Conservation (phyloP, 2,113 vertebrate genomes). For the Lasiurus borealis region DNA sequence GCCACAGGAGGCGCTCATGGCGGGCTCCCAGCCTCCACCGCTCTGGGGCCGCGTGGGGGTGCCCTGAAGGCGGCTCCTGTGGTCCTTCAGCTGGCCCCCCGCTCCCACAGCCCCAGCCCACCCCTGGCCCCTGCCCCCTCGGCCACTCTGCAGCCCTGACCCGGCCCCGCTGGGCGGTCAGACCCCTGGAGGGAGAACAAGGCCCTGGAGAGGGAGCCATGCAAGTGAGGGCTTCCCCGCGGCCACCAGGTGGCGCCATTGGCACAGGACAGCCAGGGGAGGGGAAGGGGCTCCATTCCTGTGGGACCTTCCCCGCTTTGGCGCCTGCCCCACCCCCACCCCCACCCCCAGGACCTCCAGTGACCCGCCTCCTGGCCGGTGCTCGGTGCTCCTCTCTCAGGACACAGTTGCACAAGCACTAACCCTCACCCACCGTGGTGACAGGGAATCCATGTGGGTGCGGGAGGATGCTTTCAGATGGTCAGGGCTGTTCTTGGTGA, state of each 20-base stretch:
- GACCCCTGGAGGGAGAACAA: not conserved
- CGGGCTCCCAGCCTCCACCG: not conserved
- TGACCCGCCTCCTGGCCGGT: not conserved
- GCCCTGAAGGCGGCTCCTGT: not conserved
- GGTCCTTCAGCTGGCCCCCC: not conserved
- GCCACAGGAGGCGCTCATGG: not conserved
- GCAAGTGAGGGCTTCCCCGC: not conserved
- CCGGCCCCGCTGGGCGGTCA: not conserved
- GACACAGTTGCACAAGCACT: not conserved
- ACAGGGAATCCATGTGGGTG: not conserved
- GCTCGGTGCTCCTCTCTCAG: too few species aligned
- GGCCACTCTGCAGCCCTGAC: fast-evolving
- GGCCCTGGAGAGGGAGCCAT: not conserved
- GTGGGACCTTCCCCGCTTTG: not conserved
- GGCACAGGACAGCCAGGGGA: conserved; percentile 11
- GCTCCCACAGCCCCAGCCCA: not conserved
- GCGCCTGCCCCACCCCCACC: not conserved
- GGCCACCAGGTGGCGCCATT: conserved; percentile 72
- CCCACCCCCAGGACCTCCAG: not conserved
- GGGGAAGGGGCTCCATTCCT: fast-evolving
- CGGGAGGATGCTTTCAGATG: too few species aligned
- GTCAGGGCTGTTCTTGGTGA: not conserved
- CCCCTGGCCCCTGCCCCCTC: not conserved
- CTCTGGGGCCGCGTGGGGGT: not conserved
- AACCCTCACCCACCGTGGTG: not conserved